Evolutionary conservation across 2,113 vertebrate species (phyloP), one percentile per base, ranked within the genome.

Genomic region (Grammomys surdaster): DNA sequence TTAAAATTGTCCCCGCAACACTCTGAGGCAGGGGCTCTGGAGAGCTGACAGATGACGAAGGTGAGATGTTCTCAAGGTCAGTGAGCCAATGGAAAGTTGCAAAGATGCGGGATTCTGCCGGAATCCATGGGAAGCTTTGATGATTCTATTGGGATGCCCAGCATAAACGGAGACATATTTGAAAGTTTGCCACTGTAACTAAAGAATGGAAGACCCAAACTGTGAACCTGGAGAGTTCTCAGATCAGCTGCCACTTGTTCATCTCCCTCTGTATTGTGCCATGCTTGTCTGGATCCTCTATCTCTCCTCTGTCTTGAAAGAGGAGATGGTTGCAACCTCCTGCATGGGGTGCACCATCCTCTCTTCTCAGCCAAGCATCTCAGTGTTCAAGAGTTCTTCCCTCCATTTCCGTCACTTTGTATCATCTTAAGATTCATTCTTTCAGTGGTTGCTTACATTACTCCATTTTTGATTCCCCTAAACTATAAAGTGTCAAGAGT

Each of bases 321-420:
- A 67, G 9, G 28, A 48, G 26, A 48, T 46, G 33, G 6, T 1
- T 19, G 12, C 40, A 46, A 63, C 60, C 24, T 67, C 63, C 28
- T 20, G 9, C 17, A 14, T 17, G 33, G 40, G 36, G 17, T 0
- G 0, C 13, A 12, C 48, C 10, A 1, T 31, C 43, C 17, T 67
- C 10, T 16, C 43, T 17, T 48, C 40, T 22, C 63, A 22, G 17
- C 9, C 63, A 67, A 40, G 10, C 28, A 33, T 3, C 63, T 48
- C 63, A 33, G 26, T 19, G 22, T 33, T 67, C 28, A 48, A 22
- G n/a, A 8, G 3, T 60, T 16, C 43, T 2, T 31, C 28, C n/a
- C 40, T 3, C 5, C 0, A 13, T 3, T 0, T 1, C 91, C 22
- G 16, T 43, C 9, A 10, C 36, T 54, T 36, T 8, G 0, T 26